Evolutionary conservation across 2,113 vertebrate species (phyloP).

Genomic region (Sapayoa aenigma): DNA sequence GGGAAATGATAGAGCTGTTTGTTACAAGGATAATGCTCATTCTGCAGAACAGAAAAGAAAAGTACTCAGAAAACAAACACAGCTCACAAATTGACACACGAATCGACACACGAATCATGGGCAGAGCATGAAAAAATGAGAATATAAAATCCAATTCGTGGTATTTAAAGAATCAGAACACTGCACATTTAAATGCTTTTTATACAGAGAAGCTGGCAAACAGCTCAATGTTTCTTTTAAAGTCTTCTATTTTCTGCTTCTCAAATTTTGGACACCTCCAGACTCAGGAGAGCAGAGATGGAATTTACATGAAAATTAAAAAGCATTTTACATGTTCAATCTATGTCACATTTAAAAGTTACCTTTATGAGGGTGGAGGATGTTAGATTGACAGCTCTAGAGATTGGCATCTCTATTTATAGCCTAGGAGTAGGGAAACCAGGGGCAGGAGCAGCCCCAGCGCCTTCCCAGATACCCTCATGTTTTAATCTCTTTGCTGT

Average conservation of each 20-base stretch:
- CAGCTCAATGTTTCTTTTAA: constrained; percentile 1
- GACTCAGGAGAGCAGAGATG: constrained; percentile 39
- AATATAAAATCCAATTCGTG: background rate
- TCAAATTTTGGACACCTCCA: constrained; percentile 55
- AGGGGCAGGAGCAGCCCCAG: background rate
- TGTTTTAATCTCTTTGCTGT: background rate
- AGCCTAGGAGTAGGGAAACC: background rate
- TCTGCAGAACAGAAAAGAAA: background rate
- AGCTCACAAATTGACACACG: background rate
- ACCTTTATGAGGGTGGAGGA: background rate
- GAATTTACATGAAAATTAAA: constrained; percentile 63
- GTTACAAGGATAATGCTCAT: background rate
- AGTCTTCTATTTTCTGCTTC: constrained; percentile 52
- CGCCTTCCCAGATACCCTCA: background rate
- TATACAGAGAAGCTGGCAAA: constrained; percentile 9
- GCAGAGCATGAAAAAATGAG: background rate
- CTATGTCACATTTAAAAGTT: constrained; percentile 9
- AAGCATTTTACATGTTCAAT: constrained; percentile 33
- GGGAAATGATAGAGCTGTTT: background rate
- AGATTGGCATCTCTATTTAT: background rate
- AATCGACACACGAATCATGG: background rate
- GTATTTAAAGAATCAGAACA: constrained; percentile 17
- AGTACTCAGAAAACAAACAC: background rate
- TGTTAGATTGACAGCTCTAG: background rate
- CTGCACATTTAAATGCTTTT: constrained; percentile 14